Base-by-base conservation (phyloP, 2,888 invertebrate genomes). In the Reticulitermes lucifugus region DNA sequence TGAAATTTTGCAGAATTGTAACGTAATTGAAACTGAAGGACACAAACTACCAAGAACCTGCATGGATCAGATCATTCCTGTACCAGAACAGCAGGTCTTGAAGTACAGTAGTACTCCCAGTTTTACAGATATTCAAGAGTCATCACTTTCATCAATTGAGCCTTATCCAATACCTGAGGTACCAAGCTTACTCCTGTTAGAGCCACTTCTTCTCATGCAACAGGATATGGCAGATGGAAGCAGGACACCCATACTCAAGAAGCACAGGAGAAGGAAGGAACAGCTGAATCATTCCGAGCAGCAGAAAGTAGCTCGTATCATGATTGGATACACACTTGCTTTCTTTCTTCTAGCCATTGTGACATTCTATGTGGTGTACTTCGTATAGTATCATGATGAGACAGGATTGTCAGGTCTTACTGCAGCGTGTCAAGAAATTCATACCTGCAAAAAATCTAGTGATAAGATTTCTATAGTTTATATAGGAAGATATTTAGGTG, bases 251-350 rank as follows among this genome's bases (percentile, higher is more conserved):
- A 29, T n/a, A 4, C 43, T n/a, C 9, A 83, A 83, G 60, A 81
- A 65, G 43, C 60, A 60, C 12, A 83, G 79, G n/a, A 60, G 81
- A 46, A 88, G 85, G 89, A 90, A 86, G 85, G 70, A 88, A 89
- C 89, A 84, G 88, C 87, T 89, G 60, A 88, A 89, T 18, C 88
- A 87, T 65, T 89, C 90, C 14, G 92, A 93, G 87, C 91, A 92
- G 87, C 90, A 91, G 70, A 92, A 92, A 88, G 91, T 93, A 87
- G 90, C 92, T 41, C 91, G 91, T 89, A 91, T 93, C 87, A 91
- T 94, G 89, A 92, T 94, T 88, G 92, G 93, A 86, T 92, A 93
- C 89, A 93, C 93, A 59, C 90, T 92, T 84, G 92, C 92, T 71
- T 93, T 93, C 88, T 91, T 93, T 88, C 90, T 92, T 86, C 89